phyloP scores from a whole-genome alignment of 2,888 invertebrate genomes.

The Hypomecis atomaria region DNA sequence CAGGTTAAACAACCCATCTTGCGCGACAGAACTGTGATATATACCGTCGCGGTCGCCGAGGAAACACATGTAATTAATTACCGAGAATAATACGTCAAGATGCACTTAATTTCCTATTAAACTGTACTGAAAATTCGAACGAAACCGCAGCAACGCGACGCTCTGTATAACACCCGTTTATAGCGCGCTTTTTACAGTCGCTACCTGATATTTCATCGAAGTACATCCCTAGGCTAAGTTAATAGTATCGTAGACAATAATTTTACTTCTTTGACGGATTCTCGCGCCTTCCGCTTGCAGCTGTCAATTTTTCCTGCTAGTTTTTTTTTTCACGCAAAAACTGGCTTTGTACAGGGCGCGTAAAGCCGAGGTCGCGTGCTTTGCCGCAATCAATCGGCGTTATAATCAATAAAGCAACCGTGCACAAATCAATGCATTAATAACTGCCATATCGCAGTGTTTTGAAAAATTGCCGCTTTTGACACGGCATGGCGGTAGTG shows the following conservation, averaged over 20 bases:
- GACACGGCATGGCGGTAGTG: constrained; percentile 44
- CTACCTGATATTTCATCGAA: neutral
- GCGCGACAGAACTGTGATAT: constrained; percentile 80
- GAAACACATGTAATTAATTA: constrained; percentile 80
- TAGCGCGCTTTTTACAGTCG: constrained; percentile 9
- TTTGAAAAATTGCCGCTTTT: constrained; percentile 59
- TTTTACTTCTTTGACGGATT: constrained; percentile 34
- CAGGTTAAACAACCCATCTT: constrained; percentile 81
- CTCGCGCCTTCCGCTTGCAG: constrained; percentile 29
- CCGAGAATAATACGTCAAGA: constrained; percentile 78
- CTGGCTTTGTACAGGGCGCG: constrained; percentile 48
- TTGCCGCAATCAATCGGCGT: constrained; percentile 68
- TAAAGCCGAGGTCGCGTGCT: constrained; percentile 65
- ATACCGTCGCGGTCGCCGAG: constrained; percentile 68
- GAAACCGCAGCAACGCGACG: constrained; percentile 54
- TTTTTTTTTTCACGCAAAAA: constrained; percentile 49
- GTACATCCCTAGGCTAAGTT: neutral
- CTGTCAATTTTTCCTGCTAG: constrained; percentile 25
- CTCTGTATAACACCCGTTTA: constrained; percentile 1
- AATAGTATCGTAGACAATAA: constrained; percentile 16
- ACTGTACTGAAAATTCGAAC: constrained; percentile 64
- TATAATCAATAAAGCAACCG: constrained; percentile 76
- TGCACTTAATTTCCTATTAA: constrained; percentile 81
- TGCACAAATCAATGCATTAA: constrained; percentile 79
- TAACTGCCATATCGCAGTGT: constrained; percentile 56